Conservation (phyloP, 1,140 invertebrate species). For the Saccostrea glomerata region DNA sequence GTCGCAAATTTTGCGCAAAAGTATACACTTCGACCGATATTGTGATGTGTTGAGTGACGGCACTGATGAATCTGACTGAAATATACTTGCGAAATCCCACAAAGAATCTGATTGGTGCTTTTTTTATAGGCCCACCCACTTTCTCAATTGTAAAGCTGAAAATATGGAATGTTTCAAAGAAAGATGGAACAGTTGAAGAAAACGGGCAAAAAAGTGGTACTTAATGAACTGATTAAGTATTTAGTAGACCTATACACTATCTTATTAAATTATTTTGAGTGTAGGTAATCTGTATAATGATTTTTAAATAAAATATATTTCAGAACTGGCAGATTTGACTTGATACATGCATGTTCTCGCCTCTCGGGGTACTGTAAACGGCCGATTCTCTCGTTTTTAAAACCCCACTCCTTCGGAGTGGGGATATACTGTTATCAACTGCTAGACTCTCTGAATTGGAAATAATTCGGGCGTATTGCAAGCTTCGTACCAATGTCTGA, state of each 20-base stretch:
- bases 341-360: neutral
- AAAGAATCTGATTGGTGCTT: slow-evolving; percentile 1
- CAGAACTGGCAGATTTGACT: neutral
- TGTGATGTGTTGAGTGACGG: no score
- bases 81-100: neutral
- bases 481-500: slow-evolving; percentile 38
- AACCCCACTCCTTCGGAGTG: neutral
- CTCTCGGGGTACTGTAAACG: neutral
- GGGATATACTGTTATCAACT: neutral
- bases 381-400: slow-evolving; percentile 20
- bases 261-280: neutral
- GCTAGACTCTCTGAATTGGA: neutral
- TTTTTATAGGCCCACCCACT: no score
- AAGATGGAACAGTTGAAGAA: no score
- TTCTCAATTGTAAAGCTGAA: no score
- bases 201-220: no score
- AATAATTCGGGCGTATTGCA: neutral
- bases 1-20: no score
- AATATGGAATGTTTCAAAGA: no score
- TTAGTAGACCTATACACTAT: slow-evolving; percentile 18
- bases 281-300: no score
- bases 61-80: no score
- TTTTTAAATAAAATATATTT: no score
- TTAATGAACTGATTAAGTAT: slow-evolving; percentile 9
- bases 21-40: no score